Conservation (phyloP, 2,113 vertebrate genomes). For the Pitta sordida region DNA sequence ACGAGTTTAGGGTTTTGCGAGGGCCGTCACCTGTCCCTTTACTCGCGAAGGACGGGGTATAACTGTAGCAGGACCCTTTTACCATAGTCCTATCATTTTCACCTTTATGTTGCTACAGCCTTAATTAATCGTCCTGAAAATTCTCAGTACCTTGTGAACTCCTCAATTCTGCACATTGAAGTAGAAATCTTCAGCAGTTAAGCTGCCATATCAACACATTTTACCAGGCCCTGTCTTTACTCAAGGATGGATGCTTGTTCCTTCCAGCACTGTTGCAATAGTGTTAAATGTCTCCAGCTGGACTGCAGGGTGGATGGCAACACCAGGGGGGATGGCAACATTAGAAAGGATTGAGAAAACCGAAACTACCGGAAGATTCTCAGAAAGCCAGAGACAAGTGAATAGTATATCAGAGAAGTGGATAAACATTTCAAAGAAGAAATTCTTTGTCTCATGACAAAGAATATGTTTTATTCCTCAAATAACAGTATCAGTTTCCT, state of each 20-base stretch:
- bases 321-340: background rate
- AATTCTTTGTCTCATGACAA: background rate
- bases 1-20: too few relatives aligned
- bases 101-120: background rate
- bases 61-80: background rate
- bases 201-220: background rate
- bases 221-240: background rate
- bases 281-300: background rate
- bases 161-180: background rate
- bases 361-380: background rate
- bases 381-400: background rate
- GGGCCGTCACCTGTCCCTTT: too few relatives aligned
- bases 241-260: background rate
- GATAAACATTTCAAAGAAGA: background rate
- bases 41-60: too few relatives aligned
- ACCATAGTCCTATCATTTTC: background rate
- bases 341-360: background rate
- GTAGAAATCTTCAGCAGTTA: background rate
- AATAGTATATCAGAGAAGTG: background rate
- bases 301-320: background rate
- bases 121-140: background rate
- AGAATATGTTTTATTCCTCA: background rate
- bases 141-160: background rate
- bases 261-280: background rate
- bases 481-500: background rate